A percentile compares a stretch with the other conserved stretches of the same genome.
phyloP scores from a whole-genome alignment of 1,140 invertebrate genomes.

The Leptoteleia sp. region DNA sequence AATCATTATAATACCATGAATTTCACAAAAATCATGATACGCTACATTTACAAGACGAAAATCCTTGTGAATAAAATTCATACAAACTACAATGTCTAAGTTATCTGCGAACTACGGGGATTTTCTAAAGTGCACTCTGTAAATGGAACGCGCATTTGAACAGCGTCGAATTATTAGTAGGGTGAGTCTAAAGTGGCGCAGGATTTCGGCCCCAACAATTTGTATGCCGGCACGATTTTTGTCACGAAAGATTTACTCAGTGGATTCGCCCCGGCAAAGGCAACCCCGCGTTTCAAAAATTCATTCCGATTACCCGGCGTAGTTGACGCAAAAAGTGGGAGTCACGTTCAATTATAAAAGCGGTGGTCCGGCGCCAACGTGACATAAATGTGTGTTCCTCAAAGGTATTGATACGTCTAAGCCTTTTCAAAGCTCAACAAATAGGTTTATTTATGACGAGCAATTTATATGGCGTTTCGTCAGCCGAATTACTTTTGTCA shows the following conservation, averaged over 20 bases:
- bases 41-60: too few species aligned
- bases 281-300: constrained; percentile 31
- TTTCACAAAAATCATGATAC: too few species aligned
- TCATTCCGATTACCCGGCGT: constrained; percentile 38
- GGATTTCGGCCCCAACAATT: constrained; percentile 43
- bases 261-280: constrained; percentile 21
- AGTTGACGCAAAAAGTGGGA: constrained; percentile 26
- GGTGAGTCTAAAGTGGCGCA: background rate
- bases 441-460: constrained; percentile 27
- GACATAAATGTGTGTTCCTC: constrained; percentile 22
- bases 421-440: constrained; percentile 27
- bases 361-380: constrained; percentile 3
- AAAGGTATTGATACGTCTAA: constrained; percentile 27
- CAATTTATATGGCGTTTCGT: constrained; percentile 8
- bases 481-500: constrained; percentile 3
- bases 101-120: constrained; percentile 17
- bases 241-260: constrained; percentile 44
- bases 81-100: constrained; percentile 14
- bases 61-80: constrained; percentile 20
- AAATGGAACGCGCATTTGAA: constrained; percentile 43
- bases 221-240: constrained; percentile 44
- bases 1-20: too few species aligned
- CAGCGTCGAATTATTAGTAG: constrained; percentile 41
- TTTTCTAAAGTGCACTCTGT: constrained; percentile 7
- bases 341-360: constrained; percentile 47